A percentile compares a stretch with the other conserved stretches of the same genome.
These are phyloP conservation scores for Drosophila pseudotakahashii DNA, from an alignment of 2,888 invertebrate genomes.

Conservation along the genomic window DNA sequence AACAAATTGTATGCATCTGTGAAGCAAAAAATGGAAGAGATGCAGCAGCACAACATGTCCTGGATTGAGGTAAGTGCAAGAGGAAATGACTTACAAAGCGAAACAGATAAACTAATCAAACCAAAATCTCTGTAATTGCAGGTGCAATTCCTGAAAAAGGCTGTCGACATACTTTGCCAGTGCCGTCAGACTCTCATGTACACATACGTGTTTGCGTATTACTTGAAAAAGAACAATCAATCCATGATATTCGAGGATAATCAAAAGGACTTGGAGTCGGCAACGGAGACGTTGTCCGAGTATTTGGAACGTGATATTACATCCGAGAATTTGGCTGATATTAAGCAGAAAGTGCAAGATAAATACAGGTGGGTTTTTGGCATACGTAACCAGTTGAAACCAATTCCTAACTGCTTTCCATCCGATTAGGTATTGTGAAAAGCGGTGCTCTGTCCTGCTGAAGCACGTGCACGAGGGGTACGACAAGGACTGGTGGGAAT, in stretches of 20 bases:
- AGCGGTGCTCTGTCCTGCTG: slow-evolving; percentile 96
- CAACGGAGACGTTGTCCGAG: slow-evolving; percentile 98
- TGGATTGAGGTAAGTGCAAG: slow-evolving; percentile 94
- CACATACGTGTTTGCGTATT: slow-evolving; percentile 99
- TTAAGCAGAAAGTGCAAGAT: slow-evolving; percentile 99
- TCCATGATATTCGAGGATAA: slow-evolving; percentile 99
- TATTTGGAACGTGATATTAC: slow-evolving; percentile 99
- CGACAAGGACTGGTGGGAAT: slow-evolving; percentile 99
- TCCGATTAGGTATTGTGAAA: slow-evolving; percentile 95
- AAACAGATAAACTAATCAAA: not conserved
- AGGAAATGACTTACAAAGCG: not conserved
- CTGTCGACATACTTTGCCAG: slow-evolving; percentile 97
- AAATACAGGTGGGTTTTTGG: slow-evolving; percentile 91
- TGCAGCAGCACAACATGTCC: slow-evolving; percentile 99
- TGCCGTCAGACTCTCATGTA: slow-evolving; percentile 99
- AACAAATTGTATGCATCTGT: slow-evolving; percentile 97
- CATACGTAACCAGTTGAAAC: no score
- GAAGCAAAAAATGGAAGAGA: slow-evolving; percentile 99
- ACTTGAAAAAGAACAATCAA: slow-evolving; percentile 98
- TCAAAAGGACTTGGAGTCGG: slow-evolving; percentile 98
- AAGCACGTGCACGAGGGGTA: slow-evolving; percentile 99
- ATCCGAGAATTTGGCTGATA: slow-evolving; percentile 97
- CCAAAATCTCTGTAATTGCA: slow-evolving; percentile 73
- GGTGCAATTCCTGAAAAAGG: slow-evolving; percentile 99
- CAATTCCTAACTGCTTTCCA: no score